These are phyloP conservation scores for Eupithecia exiguata DNA, from an alignment of 2,888 invertebrate genomes.

Conservation along the genomic window DNA sequence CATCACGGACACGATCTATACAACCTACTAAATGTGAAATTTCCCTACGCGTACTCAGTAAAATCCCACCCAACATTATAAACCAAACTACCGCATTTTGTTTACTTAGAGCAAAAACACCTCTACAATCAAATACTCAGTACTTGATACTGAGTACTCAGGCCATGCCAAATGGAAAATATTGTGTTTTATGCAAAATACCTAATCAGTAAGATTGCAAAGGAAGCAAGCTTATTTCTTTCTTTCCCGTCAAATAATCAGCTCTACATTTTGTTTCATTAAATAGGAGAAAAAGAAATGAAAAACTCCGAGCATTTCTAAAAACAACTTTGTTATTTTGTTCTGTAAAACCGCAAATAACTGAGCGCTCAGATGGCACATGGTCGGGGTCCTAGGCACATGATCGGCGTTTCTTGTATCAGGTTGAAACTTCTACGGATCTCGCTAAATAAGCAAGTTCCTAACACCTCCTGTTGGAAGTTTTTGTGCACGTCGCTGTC, in stretches of 20 bases:
- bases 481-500: too few relatives aligned
- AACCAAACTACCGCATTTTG: too few relatives aligned
- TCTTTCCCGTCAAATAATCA: constrained; percentile 7
- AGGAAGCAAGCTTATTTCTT: constrained; percentile 7
- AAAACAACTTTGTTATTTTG: constrained; percentile 10
- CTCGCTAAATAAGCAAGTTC: too few relatives aligned
- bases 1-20: too few relatives aligned
- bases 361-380: neutral
- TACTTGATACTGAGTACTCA: neutral
- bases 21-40: too few relatives aligned
- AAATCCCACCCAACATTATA: too few relatives aligned
- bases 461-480: neutral
- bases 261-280: constrained; percentile 3
- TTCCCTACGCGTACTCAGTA: too few relatives aligned
- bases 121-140: neutral
- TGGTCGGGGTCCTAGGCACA: too few relatives aligned
- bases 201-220: neutral
- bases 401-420: too few relatives aligned
- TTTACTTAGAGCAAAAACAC: neutral
- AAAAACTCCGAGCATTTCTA: constrained; percentile 4
- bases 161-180: neutral
- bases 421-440: too few relatives aligned
- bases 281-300: neutral
- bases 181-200: neutral
- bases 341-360: constrained; percentile 3